A percentile compares a stretch with the other conserved stretches of the same genome.
Conservation (phyloP, 2,113 vertebrate species). For the Nyctereutes procyonoides region DNA sequence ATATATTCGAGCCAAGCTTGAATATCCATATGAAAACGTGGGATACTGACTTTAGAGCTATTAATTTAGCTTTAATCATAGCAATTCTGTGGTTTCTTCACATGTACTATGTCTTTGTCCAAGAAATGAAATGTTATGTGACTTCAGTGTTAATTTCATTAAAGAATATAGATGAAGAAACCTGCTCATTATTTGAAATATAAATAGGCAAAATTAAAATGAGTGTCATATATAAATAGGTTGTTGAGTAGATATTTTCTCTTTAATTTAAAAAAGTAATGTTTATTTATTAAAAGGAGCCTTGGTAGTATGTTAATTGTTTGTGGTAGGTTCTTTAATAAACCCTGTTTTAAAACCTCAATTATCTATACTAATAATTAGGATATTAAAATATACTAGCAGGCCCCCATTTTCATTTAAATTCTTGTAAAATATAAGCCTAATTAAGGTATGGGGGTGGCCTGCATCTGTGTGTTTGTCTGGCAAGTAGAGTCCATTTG, state of each 20-base stretch:
- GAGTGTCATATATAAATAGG: slow-evolving; percentile 35
- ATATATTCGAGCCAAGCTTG: background rate
- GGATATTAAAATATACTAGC: background rate
- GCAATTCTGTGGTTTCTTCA: background rate
- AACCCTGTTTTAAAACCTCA: background rate
- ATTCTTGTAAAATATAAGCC: background rate
- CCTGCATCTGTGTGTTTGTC: background rate
- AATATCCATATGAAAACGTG: background rate
- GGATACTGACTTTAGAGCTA: background rate
- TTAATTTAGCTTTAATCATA: background rate
- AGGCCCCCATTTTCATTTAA: slow-evolving; percentile 1
- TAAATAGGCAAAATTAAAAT: slow-evolving; percentile 44
- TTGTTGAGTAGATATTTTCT: slow-evolving; percentile 41
- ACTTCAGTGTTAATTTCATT: slow-evolving; percentile 64
- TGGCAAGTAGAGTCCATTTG: background rate
- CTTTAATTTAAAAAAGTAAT: slow-evolving; percentile 72
- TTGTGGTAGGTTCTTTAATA: slow-evolving; percentile 56
- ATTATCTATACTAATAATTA: slow-evolving; percentile 50
- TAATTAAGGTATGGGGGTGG: background rate
- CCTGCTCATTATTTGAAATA: slow-evolving; percentile 53
- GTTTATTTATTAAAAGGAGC: slow-evolving; percentile 77
- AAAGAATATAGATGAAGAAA: slow-evolving; percentile 33
- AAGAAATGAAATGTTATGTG: background rate
- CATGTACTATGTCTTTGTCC: background rate
- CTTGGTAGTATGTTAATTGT: slow-evolving; percentile 30